Percentiles rank a stretch among this genome's conserved stretches.
These are phyloP conservation scores for Neocrepidodera transversa DNA, from an alignment of 2,888 invertebrate genomes.

Conservation along the genomic window DNA sequence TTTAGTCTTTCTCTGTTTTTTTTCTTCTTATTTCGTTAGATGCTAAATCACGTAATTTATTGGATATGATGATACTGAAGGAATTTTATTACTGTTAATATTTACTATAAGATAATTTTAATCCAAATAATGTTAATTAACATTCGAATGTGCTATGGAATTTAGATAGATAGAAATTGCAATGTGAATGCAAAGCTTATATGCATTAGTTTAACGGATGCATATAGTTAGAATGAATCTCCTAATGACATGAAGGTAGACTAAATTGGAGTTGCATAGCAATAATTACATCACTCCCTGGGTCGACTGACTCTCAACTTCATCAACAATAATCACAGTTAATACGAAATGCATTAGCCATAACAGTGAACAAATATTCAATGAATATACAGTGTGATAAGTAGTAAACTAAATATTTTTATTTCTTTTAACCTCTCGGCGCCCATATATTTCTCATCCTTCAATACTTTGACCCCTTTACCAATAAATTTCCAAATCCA, in stretches of 20 bases:
- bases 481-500: slow-evolving; percentile 15
- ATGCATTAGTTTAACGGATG: slow-evolving; percentile 16
- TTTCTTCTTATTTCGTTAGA: slow-evolving; percentile 7
- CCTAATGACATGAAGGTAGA: slow-evolving; percentile 32
- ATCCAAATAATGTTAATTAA: no score
- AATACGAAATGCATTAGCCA: slow-evolving; percentile 40
- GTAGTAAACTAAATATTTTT: no score
- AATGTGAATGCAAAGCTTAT: neutral
- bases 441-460: neutral
- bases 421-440: neutral
- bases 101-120: no score
- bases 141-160: neutral
- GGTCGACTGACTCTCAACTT: slow-evolving; percentile 30
- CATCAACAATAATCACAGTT: slow-evolving; percentile 41
- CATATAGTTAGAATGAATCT: slow-evolving; percentile 37
- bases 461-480: neutral
- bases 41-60: slow-evolving; percentile 38
- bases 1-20: slow-evolving; percentile 24
- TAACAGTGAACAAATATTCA: slow-evolving; percentile 31
- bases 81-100: no score
- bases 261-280: slow-evolving; percentile 33
- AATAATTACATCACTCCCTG: slow-evolving; percentile 39
- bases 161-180: neutral
- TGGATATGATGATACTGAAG: slow-evolving; percentile 29
- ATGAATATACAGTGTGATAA: no score